A percentile compares a stretch with the other conserved stretches of the same genome.
phyloP scores from a whole-genome alignment of 2,797 vertebrate species.

The Cyprinella venusta region DNA sequence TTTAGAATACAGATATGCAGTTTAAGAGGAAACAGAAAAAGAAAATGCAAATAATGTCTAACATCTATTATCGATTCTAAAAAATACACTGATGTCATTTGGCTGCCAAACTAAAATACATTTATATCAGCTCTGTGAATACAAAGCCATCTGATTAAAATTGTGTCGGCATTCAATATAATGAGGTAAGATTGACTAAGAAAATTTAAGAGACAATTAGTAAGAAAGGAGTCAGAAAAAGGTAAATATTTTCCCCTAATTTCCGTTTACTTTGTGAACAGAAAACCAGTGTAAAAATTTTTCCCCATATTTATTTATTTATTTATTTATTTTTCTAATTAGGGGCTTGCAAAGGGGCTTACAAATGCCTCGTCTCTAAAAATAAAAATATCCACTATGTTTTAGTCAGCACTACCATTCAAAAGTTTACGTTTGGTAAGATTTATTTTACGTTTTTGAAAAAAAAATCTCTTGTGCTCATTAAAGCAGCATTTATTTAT shows the following conservation, averaged over 20 bases:
- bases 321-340: not conserved
- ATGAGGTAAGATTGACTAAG: not conserved
- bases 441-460: too few relatives aligned
- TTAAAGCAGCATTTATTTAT: not conserved
- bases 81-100: conserved; percentile 24
- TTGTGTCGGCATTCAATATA: not conserved
- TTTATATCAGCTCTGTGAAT: conserved; percentile 38
- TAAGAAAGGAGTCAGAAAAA: not conserved
- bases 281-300: not conserved
- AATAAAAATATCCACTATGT: not conserved
- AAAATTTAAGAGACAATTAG: conserved; percentile 5
- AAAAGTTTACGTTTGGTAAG: not conserved
- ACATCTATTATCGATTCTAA: not conserved
- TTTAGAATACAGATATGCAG: not conserved
- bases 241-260: not conserved
- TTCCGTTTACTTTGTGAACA: not conserved
- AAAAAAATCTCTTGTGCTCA: not conserved
- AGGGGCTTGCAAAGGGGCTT: not conserved
- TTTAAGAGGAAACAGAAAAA: not conserved
- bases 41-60: not conserved
- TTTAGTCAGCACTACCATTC: not conserved
- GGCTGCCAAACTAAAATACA: conserved; percentile 14
- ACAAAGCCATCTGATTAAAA: conserved; percentile 28
- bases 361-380: not conserved
- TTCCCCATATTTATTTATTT: not conserved